phyloP scores from a whole-genome alignment of 2,113 vertebrate species.

The Cinclus mexicanus region DNA sequence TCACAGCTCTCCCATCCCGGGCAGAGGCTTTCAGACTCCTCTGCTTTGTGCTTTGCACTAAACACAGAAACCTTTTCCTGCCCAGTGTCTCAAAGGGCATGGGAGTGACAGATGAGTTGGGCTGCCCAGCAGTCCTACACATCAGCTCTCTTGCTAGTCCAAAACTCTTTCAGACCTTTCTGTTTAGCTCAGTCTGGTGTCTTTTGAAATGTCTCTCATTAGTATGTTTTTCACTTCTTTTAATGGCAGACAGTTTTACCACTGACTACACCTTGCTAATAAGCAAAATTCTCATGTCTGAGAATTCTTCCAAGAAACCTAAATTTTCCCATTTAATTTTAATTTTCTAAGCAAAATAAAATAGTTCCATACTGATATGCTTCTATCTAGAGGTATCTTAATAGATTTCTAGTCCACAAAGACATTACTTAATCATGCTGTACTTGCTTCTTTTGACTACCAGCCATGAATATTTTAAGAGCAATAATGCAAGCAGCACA shows the following conservation, averaged over 20 bases:
- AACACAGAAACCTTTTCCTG: not conserved
- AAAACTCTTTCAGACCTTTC: not conserved
- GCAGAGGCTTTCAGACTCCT: not conserved
- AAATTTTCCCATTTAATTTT: not conserved
- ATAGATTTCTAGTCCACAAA: not conserved
- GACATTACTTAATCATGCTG: not conserved
- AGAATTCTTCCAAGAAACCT: not conserved
- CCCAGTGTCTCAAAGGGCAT: accelerated
- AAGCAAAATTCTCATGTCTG: not conserved
- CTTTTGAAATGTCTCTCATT: not conserved
- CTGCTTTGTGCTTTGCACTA: not conserved
- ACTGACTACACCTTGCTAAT: not conserved
- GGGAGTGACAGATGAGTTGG: not conserved
- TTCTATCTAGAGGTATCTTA: not conserved
- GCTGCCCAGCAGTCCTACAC: not conserved
- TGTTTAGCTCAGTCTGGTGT: not conserved
- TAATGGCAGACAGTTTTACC: not conserved
- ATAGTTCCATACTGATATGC: not conserved
- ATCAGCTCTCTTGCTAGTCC: not conserved
- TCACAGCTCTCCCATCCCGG: not conserved
- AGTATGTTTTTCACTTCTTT: not conserved
- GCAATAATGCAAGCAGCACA: not conserved
- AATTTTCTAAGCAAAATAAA: not conserved
- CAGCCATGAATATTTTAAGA: constrained; percentile 29
- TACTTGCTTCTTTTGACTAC: not conserved